Percentiles rank a stretch among this genome's conserved stretches.
Conservation (phyloP, 2,888 invertebrate species). For the Ectemnius cavifrons region DNA sequence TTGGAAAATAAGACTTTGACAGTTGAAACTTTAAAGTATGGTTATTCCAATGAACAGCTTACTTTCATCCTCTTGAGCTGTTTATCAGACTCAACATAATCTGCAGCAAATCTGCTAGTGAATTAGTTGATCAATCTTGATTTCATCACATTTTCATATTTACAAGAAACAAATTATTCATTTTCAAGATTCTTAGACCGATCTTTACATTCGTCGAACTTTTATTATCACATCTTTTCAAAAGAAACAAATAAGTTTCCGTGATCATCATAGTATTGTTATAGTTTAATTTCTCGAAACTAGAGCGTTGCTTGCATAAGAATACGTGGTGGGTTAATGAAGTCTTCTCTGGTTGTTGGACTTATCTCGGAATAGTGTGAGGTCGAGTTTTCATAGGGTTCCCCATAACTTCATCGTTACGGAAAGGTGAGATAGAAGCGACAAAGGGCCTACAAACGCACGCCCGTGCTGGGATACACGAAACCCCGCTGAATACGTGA, state of each 20-base stretch:
- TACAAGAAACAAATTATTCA: no score
- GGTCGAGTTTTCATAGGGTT: conserved; percentile 24
- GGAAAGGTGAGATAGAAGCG: conserved; percentile 7
- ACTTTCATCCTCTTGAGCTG: background rate
- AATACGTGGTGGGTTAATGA: conserved; percentile 15
- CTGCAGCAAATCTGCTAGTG: no score
- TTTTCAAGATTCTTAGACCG: no score
- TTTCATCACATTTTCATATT: no score
- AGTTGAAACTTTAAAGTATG: no score
- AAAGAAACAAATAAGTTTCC: no score
- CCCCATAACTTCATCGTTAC: conserved; percentile 24
- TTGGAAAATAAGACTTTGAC: conserved; percentile 23
- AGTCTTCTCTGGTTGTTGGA: conserved; percentile 3
- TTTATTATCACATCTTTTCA: no score
- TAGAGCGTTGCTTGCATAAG: background rate
- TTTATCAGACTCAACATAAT: no score
- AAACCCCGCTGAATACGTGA: conserved; percentile 45
- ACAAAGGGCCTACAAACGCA: background rate
- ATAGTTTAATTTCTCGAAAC: background rate
- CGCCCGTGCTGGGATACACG: conserved; percentile 21
- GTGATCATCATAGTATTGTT: background rate
- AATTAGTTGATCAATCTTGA: no score
- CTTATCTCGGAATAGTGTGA: conserved; percentile 20
- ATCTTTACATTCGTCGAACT: no score
- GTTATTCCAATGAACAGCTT: background rate